Conservation (phyloP, 2,797 vertebrate genomes). For the Enteromius unitaeniatus region DNA sequence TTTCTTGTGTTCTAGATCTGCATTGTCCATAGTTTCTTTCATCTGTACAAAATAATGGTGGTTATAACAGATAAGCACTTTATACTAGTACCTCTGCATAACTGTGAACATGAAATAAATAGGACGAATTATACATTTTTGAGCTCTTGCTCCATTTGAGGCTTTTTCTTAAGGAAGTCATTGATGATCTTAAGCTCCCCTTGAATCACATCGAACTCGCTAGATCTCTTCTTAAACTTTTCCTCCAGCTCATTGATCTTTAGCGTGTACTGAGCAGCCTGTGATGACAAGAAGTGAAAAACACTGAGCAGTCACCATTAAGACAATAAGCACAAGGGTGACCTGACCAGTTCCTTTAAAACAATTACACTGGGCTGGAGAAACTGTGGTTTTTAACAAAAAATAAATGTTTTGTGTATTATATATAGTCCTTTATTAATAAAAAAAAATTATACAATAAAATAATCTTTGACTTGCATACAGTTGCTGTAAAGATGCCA, state of each 20-base stretch:
- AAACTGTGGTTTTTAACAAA: not conserved
- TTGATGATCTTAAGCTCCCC: constrained; percentile 58
- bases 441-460: not conserved
- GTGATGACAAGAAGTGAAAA: constrained; percentile 48
- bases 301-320: not conserved
- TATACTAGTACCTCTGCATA: not conserved
- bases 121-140: constrained; percentile 70
- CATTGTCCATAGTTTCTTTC: constrained; percentile 74
- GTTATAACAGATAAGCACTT: not conserved
- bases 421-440: not conserved
- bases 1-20: constrained; percentile 73
- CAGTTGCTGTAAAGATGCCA: not conserved
- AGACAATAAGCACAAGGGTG: not conserved
- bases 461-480: not conserved
- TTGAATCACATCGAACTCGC: constrained; percentile 78
- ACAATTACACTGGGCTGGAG: not conserved
- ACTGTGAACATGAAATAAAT: constrained; percentile 13
- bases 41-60: constrained; percentile 69
- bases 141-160: constrained; percentile 85
- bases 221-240: constrained; percentile 76
- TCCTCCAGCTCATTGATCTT: constrained; percentile 81
- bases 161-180: constrained; percentile 69
- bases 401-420: not conserved
- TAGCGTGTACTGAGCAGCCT: constrained; percentile 75
- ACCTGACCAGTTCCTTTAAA: not conserved